Conservation (phyloP, 2,113 vertebrate genomes). For the Perca flavescens region DNA sequence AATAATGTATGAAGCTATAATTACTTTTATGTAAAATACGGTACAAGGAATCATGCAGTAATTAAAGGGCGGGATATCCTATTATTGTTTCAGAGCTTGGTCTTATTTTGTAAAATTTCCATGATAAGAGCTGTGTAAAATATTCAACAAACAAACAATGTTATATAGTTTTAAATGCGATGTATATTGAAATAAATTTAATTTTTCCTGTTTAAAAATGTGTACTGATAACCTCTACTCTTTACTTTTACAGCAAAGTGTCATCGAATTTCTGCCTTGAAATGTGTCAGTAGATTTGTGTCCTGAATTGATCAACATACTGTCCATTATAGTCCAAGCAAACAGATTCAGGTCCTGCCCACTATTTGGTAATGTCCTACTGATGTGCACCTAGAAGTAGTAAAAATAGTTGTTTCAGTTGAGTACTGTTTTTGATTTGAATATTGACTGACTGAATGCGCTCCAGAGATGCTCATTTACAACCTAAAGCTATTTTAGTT, state of each 20-base stretch:
- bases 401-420: not conserved
- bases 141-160: slow-evolving; percentile 88
- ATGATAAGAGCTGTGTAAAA: slow-evolving; percentile 87
- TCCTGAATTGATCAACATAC: not conserved
- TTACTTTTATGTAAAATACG: slow-evolving; percentile 80
- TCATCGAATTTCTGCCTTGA: not conserved
- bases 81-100: slow-evolving; percentile 89
- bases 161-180: slow-evolving; percentile 88
- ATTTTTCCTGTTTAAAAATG: slow-evolving; percentile 79
- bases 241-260: not conserved
- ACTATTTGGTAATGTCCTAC: not conserved
- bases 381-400: no score
- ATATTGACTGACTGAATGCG: slow-evolving; percentile 7
- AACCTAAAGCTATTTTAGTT: slow-evolving; percentile 12
- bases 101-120: slow-evolving; percentile 96
- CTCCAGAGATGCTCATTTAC: slow-evolving; percentile 23
- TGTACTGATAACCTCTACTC: slow-evolving; percentile 1
- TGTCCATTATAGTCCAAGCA: not conserved
- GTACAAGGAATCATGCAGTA: slow-evolving; percentile 79
- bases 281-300: not conserved
- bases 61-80: slow-evolving; percentile 86
- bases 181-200: slow-evolving; percentile 87
- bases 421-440: not conserved
- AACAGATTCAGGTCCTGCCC: not conserved
- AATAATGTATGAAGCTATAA: slow-evolving; percentile 82